Conservation (phyloP, 2,113 vertebrate genomes). For the Taurulus bubalis region DNA sequence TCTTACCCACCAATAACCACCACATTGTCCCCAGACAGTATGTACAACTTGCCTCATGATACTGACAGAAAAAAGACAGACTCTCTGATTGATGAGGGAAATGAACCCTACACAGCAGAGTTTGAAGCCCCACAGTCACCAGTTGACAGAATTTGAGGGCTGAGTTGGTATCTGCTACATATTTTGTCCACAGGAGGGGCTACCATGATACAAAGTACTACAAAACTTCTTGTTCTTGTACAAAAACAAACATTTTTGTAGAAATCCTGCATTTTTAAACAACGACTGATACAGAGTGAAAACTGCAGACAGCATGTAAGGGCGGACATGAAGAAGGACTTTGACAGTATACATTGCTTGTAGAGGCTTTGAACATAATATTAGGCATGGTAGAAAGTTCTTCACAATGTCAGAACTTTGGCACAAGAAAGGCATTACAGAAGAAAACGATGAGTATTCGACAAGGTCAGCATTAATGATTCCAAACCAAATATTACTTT, state of each 20-base stretch:
- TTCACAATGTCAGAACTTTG: conserved; percentile 78
- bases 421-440: conserved; percentile 76
- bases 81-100: conserved; percentile 60
- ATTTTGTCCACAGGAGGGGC: conserved; percentile 72
- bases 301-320: conserved; percentile 50
- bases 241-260: conserved; percentile 96
- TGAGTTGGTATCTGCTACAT: conserved; percentile 79
- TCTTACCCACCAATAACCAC: conserved; percentile 32
- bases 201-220: conserved; percentile 97
- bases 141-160: conserved; percentile 60
- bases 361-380: conserved; percentile 66
- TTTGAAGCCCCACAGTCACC: conserved; percentile 54
- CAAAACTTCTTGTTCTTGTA: conserved; percentile 95
- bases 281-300: conserved; percentile 78
- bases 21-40: conserved; percentile 62
- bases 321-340: conserved; percentile 44
- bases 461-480: conserved; percentile 70
- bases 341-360: conserved; percentile 61
- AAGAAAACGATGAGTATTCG: conserved; percentile 65
- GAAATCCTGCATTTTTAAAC: conserved; percentile 97
- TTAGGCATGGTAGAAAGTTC: conserved; percentile 71
- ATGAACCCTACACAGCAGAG: conserved; percentile 73
- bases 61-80: conserved; percentile 43
- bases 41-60: conserved; percentile 47
- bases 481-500: conserved; percentile 68